Evolutionary conservation across 2,113 vertebrate genomes (phyloP).

Genomic region (Chloropsis hardwickii): DNA sequence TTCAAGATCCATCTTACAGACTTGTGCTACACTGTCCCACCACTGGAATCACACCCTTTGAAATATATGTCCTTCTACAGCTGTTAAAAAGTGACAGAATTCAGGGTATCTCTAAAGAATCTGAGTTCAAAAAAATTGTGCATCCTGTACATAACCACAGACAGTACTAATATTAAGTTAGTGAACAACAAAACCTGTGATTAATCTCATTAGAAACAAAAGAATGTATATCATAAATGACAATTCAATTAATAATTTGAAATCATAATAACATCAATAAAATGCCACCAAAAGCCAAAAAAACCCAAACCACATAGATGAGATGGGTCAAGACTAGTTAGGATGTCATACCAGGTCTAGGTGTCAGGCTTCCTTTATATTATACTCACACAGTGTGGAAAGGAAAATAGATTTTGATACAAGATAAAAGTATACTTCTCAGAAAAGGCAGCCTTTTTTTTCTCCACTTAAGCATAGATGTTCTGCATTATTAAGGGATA

Average conservation of each 20-base stretch:
- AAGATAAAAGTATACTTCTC: background rate
- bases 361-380: background rate
- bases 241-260: background rate
- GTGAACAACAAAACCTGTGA: background rate
- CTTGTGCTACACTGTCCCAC: background rate
- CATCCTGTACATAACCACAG: background rate
- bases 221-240: background rate
- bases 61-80: slow-evolving; percentile 9
- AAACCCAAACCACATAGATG: background rate
- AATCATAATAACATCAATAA: background rate
- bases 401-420: background rate
- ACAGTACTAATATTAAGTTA: background rate
- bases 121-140: background rate
- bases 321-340: background rate
- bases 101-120: background rate
- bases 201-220: background rate
- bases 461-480: background rate
- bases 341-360: background rate
- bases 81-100: slow-evolving; percentile 22
- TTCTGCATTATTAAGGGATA: background rate
- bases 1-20: slow-evolving; percentile 16
- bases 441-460: background rate
- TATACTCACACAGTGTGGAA: background rate
- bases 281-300: background rate
- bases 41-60: slow-evolving; percentile 17